Evolutionary conservation across 2,797 vertebrate species (phyloP).

Genomic region (Periophthalmus magnuspinnatus): DNA sequence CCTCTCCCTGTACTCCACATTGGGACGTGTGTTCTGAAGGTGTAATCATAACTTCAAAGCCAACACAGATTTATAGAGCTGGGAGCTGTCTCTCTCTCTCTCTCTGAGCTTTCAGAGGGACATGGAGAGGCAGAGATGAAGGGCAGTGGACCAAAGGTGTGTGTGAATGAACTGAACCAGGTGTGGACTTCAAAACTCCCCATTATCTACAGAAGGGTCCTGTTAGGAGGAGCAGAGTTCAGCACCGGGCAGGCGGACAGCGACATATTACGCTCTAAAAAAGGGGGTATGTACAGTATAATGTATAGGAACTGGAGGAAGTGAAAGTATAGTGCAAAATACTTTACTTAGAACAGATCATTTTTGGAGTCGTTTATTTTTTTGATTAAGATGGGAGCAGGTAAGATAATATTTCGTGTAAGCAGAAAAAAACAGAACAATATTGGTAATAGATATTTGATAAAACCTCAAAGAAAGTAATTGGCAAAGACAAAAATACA

Average conservation of each 20-base stretch:
- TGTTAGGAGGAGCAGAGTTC: not conserved
- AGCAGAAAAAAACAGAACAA: too few relatives aligned
- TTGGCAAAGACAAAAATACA: too few relatives aligned
- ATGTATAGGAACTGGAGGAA: not conserved
- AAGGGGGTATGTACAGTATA: not conserved
- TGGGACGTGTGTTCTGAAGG: not conserved
- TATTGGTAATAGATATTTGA: too few relatives aligned
- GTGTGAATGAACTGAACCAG: not conserved
- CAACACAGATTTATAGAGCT: not conserved
- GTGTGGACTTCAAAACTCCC: slow-evolving; percentile 4
- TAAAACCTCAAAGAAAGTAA: too few relatives aligned
- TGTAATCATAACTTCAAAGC: slow-evolving; percentile 6
- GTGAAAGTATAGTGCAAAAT: too few relatives aligned
- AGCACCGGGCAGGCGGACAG: slow-evolving; percentile 4
- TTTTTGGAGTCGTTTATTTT: too few relatives aligned
- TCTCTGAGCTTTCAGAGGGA: not conserved
- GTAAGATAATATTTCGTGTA: too few relatives aligned
- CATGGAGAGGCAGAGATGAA: not conserved
- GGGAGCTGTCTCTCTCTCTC: not conserved
- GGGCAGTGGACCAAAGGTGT: slow-evolving; percentile 9
- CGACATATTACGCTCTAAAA: not conserved
- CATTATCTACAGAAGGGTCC: not conserved
- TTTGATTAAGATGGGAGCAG: too few relatives aligned
- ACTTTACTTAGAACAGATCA: too few relatives aligned
- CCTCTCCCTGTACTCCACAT: not conserved